Base-by-base conservation (phyloP, 2,888 invertebrate genomes). In the Marasmarcha lunaedactyla region DNA sequence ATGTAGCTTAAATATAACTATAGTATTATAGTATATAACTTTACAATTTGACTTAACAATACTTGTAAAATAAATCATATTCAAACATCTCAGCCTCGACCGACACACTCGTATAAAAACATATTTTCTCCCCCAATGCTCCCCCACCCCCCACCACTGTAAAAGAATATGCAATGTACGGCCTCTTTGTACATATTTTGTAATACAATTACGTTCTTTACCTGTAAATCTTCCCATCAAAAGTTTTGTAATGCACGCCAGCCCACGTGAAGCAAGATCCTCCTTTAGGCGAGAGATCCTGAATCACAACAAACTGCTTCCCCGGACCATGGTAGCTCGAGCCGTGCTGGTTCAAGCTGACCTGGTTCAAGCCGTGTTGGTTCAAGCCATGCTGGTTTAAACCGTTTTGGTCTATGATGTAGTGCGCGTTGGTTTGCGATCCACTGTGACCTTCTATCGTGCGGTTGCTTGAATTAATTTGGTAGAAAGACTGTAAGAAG, bases 201-300 rank as follows among this genome's bases (percentile, higher is more conserved):
- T n/a, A n/a, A n/a, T n/a, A n/a, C n/a, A n/a, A n/a, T n/a, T n/a
- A n/a, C n/a, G n/a, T n/a, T 30, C 4, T 30, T 11, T 70, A 90
- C 90, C 89, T 89, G 56, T 87, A 90, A 36, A 94, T 86, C 52
- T 87, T 86, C 5, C 93, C 93, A 71, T 95, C 94, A 56, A 95
- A 95, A 0, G 94, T 94, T 65, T 93, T 92, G 53, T 90, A 90
- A 68, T 94, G 94, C 11, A 86, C 84, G 25, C 91, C 91, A 14
- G 90, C 89, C 95, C 95, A 95, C 1, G 90, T 88, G 40, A 90
- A 87, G 54, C 95, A 95, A 9, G 87, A 84, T 0, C 91, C 90
- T 0, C 89, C 86, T 50, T 86, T 86, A 0, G 90, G 89, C 6
- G 70, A 68, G 15, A 69, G 39, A 44, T 79, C 78, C 40, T 74